Evolutionary conservation across 2,113 vertebrate genomes (phyloP), one percentile per base, ranked within the genome.

Genomic region (Okapia johnstoni): DNA sequence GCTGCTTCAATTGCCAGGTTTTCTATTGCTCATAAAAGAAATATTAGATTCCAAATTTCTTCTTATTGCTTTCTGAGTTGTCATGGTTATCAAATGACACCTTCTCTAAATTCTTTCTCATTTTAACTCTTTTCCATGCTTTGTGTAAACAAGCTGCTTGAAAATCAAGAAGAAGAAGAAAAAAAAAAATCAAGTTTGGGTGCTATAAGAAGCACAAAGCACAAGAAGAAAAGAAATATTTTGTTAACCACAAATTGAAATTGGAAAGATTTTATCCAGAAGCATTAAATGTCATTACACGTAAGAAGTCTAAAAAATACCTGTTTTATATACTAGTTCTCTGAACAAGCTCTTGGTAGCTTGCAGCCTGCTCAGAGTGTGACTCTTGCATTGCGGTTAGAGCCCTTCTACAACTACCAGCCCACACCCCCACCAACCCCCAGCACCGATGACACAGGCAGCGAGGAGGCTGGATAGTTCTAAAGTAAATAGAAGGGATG

Each of bases 31-130:
- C 77, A 50, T 95, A 83, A 96, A 60, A 93, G 23, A 97, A 98
- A 98, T 77, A 97, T 55, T 96, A 96, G 23, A 57, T 97, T 90
- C 97, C 87, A 96, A 40, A 79, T 92, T 85, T 98, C 92, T 98
- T 80, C 96, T 98, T 98, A 97, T 93, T 98, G 40, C 95, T 88
- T 98, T 89, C 48, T 94, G 88, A 94, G 97, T 98, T 98, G 98
- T 98, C 98, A 98, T 98, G 98, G 97, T 97, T 98, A 98, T 98
- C 98, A 96, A 94, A 58, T 97, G 88, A 98, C 86, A 98, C 94
- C 58, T 93, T 98, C 95, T 98, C 93, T 96, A 98, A 98, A 98
- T 97, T 97, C 57, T 97, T 79, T 98, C 97, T 94, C 79, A 81
- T 17, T 97, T 98, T 98, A 98, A 98, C 93, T 97, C 86, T 94